These are phyloP conservation scores for Aphrocallistes beatrix DNA, from an alignment of 37 sponge, comb jelly and placozoan species.

Conservation along the genomic window DNA sequence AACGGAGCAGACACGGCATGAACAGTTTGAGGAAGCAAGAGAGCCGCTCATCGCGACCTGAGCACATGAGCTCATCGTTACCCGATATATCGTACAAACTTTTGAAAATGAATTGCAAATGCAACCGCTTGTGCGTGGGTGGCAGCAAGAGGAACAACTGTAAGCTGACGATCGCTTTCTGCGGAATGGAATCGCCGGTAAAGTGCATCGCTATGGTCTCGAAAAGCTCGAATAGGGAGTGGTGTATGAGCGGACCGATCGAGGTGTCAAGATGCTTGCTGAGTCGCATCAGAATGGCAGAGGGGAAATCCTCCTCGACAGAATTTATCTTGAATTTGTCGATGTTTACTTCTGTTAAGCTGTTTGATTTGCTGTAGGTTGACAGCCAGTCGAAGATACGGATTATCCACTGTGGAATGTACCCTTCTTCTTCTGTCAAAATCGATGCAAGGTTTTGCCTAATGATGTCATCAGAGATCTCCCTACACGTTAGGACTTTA, in stretches of 20 bases:
- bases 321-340: neutral
- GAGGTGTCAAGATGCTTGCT: neutral
- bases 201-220: neutral
- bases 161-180: neutral
- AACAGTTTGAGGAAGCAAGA: neutral
- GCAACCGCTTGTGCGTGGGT: neutral
- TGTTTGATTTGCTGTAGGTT: neutral
- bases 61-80: neutral
- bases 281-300: neutral
- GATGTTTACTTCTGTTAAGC: neutral
- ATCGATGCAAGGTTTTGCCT: neutral
- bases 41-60: neutral
- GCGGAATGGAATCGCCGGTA: neutral
- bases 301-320: neutral
- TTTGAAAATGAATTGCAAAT: neutral
- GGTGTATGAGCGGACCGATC: neutral
- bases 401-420: conserved; percentile 17
- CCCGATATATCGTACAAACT: neutral
- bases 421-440: neutral
- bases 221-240: neutral
- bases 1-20: neutral
- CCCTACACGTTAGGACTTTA: neutral
- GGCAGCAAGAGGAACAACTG: neutral
- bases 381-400: neutral
- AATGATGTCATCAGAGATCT: neutral